phyloP scores from a whole-genome alignment of 2,113 vertebrate species.

The Erinaceus europaeus region DNA sequence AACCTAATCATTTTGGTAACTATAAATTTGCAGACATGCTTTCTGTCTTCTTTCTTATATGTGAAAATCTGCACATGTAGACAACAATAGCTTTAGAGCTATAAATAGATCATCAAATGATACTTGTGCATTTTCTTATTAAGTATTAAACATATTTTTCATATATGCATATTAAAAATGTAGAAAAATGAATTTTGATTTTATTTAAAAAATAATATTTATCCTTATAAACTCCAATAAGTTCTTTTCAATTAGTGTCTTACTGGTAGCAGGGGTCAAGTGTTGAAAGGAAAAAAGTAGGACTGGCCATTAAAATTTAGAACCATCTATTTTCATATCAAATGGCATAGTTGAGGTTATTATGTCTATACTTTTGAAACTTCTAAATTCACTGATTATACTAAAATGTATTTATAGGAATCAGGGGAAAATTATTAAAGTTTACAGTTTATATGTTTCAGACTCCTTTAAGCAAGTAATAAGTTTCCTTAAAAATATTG shows the following conservation, averaged over 20 bases:
- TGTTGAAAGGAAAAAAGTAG: conserved; percentile 1
- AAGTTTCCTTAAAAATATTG: neutral
- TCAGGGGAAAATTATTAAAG: neutral
- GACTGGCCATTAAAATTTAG: neutral
- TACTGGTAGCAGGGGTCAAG: neutral
- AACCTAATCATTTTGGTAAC: conserved; percentile 68
- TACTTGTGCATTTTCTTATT: neutral
- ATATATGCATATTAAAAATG: neutral
- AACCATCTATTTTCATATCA: neutral
- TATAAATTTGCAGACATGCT: conserved; percentile 60
- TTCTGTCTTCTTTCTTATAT: neutral
- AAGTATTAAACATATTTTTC: conserved; percentile 15
- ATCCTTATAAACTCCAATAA: neutral
- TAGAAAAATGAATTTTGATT: neutral
- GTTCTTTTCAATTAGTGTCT: neutral
- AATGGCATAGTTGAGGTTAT: conserved; percentile 9
- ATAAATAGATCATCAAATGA: neutral
- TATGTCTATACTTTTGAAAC: conserved; percentile 13
- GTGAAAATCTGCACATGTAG: neutral
- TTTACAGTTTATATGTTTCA: neutral
- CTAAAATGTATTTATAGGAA: no score
- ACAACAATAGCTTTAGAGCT: neutral
- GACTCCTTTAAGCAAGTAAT: neutral
- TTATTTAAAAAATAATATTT: conserved; percentile 32
- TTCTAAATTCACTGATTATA: conserved; percentile 13